Conservation (phyloP, 2,888 invertebrate species). For the Lobophora halterata region DNA sequence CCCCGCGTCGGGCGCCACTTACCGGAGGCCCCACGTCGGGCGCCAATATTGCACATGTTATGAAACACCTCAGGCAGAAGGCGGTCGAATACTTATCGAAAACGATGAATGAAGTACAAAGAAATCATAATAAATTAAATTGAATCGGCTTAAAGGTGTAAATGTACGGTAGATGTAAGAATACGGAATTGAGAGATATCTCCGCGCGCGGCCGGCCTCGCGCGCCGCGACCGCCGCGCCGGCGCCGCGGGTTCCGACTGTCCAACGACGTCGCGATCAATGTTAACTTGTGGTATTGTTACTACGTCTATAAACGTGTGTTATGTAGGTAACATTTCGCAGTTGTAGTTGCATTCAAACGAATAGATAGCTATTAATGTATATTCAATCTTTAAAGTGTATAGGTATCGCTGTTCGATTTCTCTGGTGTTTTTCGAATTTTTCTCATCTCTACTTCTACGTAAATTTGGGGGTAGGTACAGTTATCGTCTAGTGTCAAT, state of each 20-base stretch:
- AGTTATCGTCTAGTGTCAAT: conserved; percentile 76
- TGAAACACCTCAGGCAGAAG: conserved; percentile 30
- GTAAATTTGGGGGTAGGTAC: conserved; percentile 67
- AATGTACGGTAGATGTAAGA: conserved; percentile 63
- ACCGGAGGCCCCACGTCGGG: conserved; percentile 15
- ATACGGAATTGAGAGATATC: conserved; percentile 66
- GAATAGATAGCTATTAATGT: conserved; percentile 67
- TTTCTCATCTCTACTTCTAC: conserved; percentile 57
- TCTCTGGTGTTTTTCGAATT: conserved; percentile 61
- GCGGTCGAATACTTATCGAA: conserved; percentile 51
- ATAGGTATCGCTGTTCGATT: conserved; percentile 67
- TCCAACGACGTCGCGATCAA: conserved; percentile 54
- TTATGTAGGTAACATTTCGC: conserved; percentile 71
- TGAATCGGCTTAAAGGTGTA: conserved; percentile 67
- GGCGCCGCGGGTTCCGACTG: conserved; percentile 50
- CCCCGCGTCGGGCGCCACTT: conserved; percentile 19
- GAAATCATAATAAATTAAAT: conserved; percentile 63
- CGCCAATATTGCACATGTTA: conserved; percentile 20
- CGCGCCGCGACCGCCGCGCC: neutral
- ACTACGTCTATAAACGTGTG: conserved; percentile 60
- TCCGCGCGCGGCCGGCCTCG: conserved; percentile 21
- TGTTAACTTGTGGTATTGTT: conserved; percentile 56
- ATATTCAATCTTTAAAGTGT: conserved; percentile 70
- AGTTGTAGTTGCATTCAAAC: conserved; percentile 56
- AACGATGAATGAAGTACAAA: conserved; percentile 73